A percentile compares a stretch with the other conserved stretches of the same genome.
Conservation (phyloP, 2,797 vertebrate genomes). For the Pangasius krempfi region DNA sequence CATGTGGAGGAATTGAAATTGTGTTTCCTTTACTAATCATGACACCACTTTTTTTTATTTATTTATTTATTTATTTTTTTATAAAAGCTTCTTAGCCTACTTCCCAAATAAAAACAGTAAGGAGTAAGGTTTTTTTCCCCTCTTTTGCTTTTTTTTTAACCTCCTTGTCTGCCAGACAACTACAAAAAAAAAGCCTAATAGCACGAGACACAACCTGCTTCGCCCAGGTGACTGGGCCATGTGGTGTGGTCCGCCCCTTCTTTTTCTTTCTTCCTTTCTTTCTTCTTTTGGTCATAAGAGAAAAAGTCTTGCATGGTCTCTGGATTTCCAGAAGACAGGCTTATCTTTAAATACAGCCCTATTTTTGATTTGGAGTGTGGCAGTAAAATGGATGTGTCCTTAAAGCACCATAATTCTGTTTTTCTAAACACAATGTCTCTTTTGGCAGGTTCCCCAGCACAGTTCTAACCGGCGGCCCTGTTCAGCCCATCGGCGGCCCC, state of each 20-base stretch:
- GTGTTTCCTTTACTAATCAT: not conserved
- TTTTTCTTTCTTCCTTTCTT: not conserved
- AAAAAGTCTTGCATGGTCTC: not conserved
- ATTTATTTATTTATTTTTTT: too few species aligned
- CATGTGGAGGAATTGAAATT: not conserved
- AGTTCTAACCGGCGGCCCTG: slow-evolving; percentile 76
- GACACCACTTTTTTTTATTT: too few species aligned
- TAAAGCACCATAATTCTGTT: not conserved
- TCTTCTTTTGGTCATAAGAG: not conserved
- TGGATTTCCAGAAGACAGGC: not conserved
- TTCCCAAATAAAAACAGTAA: not conserved
- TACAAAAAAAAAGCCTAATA: not conserved
- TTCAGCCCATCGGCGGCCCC: slow-evolving; percentile 74
- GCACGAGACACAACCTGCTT: not conserved
- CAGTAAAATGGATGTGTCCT: not conserved
- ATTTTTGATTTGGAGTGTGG: not conserved
- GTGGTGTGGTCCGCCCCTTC: not conserved
- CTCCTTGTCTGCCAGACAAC: not conserved
- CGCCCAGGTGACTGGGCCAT: not conserved
- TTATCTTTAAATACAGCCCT: not conserved
- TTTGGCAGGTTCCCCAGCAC: slow-evolving; percentile 83
- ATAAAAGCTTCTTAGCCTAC: not conserved
- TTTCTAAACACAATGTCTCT: not conserved
- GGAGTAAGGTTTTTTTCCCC: not conserved
- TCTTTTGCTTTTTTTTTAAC: not conserved